Evolutionary conservation across 2,888 invertebrate genomes (phyloP).

Genomic region (Nipponacmea schrenckii): DNA sequence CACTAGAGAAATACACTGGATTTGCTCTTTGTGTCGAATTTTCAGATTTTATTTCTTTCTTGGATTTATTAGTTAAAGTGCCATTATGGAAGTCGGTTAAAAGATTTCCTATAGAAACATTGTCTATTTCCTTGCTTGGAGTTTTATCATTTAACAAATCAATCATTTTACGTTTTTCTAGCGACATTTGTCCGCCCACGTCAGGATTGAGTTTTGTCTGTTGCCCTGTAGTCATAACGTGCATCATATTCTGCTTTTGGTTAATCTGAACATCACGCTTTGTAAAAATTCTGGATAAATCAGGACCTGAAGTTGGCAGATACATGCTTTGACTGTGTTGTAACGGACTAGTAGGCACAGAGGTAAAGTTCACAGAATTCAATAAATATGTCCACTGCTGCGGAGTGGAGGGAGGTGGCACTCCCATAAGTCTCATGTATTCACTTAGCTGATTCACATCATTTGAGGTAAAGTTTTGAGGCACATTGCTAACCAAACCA

Average conservation of each 20-base stretch:
- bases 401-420: conserved; percentile 42
- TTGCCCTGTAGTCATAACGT: not conserved
- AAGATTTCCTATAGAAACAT: not conserved
- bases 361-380: conserved; percentile 36
- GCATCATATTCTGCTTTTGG: conserved; percentile 14
- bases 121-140: not conserved
- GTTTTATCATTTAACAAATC: not conserved
- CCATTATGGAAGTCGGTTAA: conserved; percentile 3
- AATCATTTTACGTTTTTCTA: not conserved
- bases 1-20: conserved; percentile 32
- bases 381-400: conserved; percentile 53
- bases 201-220: not conserved
- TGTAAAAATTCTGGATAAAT: conserved; percentile 17
- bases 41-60: not conserved
- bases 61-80: conserved; percentile 1
- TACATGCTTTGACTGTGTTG: conserved; percentile 16
- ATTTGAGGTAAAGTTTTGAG: conserved; percentile 38
- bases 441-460: conserved; percentile 37
- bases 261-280: conserved; percentile 8
- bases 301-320: conserved; percentile 14
- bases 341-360: conserved; percentile 9
- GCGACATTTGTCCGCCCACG: not conserved
- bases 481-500: conserved; percentile 29
- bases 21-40: conserved; percentile 20
- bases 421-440: conserved; percentile 52